Evolutionary conservation across 35 echinoderm and acorn worm genomes (phyloP).

Genomic region (Stichopus chloronotus): DNA sequence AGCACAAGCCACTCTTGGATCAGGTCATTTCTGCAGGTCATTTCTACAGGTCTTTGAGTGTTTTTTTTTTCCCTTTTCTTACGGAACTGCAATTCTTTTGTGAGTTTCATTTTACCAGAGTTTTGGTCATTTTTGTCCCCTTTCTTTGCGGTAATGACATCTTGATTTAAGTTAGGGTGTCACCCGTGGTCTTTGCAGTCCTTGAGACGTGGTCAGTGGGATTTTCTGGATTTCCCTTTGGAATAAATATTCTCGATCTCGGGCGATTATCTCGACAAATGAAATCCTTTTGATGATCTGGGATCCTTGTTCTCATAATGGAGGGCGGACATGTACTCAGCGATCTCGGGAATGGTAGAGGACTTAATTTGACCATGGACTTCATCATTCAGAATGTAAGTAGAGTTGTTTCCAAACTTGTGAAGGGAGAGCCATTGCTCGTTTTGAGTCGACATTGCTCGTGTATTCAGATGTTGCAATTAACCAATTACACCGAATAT

Average conservation of each 20-base stretch:
- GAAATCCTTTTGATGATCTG: slow-evolving; percentile 16
- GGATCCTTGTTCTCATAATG: slow-evolving; percentile 20
- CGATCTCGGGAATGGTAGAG: slow-evolving; percentile 41
- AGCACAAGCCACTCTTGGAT: neutral
- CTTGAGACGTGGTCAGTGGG: neutral
- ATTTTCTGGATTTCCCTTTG: slow-evolving; percentile 34
- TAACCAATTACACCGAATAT: too few species aligned
- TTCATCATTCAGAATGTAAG: slow-evolving; percentile 67
- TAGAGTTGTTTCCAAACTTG: neutral
- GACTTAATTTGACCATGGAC: slow-evolving; percentile 59
- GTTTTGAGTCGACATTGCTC: too few species aligned
- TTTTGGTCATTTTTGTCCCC: neutral
- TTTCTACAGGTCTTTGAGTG: neutral
- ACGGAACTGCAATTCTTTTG: neutral
- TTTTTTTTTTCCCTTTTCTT: too few species aligned
- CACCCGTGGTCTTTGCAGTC: neutral
- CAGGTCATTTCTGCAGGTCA: neutral
- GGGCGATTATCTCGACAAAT: slow-evolving; percentile 20
- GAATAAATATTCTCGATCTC: neutral
- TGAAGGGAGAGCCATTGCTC: too few species aligned
- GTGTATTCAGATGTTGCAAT: too few species aligned
- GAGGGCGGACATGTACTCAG: slow-evolving; percentile 55
- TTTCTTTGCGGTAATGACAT: neutral
- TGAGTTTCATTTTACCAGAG: neutral
- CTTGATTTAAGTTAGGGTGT: neutral